Conservation (phyloP, 2,797 vertebrate species). For the Eleutherodactylus coqui region DNA sequence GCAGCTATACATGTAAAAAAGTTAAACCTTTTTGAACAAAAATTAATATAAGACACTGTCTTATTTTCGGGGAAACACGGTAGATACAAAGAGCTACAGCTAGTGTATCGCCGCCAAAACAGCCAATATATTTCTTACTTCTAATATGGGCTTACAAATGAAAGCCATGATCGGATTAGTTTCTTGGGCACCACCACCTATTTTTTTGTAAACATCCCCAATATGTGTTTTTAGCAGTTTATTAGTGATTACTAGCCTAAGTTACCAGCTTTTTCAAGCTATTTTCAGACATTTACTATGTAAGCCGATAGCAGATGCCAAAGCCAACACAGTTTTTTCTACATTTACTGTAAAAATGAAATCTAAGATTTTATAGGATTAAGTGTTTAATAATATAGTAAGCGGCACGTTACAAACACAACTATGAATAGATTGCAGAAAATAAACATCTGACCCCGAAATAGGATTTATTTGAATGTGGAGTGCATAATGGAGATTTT, state of each 20-base stretch:
- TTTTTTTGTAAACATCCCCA: neutral
- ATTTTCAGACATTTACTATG: conserved; percentile 50
- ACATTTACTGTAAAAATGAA: conserved; percentile 66
- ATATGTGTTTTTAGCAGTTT: neutral
- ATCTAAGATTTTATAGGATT: conserved; percentile 75
- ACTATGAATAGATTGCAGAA: conserved; percentile 71
- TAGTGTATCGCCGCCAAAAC: neutral
- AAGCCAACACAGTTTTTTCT: conserved; percentile 44
- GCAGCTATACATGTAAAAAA: too few relatives aligned
- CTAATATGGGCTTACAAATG: neutral
- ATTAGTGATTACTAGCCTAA: neutral
- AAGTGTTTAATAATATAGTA: conserved; percentile 76
- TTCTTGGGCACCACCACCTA: neutral
- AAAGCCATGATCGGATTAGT: neutral
- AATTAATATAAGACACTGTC: too few relatives aligned
- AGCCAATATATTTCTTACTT: neutral
- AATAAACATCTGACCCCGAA: conserved; percentile 69
- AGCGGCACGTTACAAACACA: conserved; percentile 69
- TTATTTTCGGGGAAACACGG: too few relatives aligned
- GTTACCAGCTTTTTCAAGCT: conserved; percentile 21
- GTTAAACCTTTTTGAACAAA: too few relatives aligned
- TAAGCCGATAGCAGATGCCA: conserved; percentile 63
- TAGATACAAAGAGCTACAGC: neutral
- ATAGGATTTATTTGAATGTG: conserved; percentile 68
- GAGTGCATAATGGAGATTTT: conserved; percentile 69